Percentiles rank a stretch among this genome's conserved stretches.
Evolutionary conservation across 2,888 invertebrate genomes (phyloP).

Genomic region (Cylloceria caligata): DNA sequence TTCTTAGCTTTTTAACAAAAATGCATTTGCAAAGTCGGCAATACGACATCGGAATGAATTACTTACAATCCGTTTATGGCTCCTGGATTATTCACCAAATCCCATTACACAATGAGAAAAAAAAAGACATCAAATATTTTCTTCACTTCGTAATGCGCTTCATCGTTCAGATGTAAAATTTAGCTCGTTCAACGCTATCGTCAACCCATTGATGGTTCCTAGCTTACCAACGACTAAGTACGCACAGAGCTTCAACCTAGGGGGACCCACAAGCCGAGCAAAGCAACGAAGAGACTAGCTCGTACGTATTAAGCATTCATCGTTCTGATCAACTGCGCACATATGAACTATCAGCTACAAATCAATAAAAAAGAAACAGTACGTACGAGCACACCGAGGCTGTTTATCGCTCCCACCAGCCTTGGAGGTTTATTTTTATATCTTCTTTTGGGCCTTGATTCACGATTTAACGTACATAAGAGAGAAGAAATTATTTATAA

Average conservation of each 20-base stretch:
- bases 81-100: no score
- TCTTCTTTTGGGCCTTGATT: conserved; percentile 36
- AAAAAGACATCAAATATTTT: no score
- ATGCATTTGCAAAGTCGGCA: background rate
- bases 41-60: background rate
- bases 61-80: background rate
- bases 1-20: no score
- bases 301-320: background rate
- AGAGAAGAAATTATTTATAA: background rate
- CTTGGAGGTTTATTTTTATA: conserved; percentile 37
- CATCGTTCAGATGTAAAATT: background rate
- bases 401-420: conserved; percentile 2
- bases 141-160: no score
- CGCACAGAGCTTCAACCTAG: no score
- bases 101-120: no score
- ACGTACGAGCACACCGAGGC: conserved; percentile 33
- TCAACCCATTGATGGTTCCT: background rate
- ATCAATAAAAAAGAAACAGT: background rate
- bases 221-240: conserved; percentile 12
- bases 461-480: background rate
- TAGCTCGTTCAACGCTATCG: background rate
- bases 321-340: background rate
- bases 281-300: background rate
- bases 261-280: no score
- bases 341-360: background rate